phyloP scores from a whole-genome alignment of 2,888 invertebrate species.

The Bombylius discolor region DNA sequence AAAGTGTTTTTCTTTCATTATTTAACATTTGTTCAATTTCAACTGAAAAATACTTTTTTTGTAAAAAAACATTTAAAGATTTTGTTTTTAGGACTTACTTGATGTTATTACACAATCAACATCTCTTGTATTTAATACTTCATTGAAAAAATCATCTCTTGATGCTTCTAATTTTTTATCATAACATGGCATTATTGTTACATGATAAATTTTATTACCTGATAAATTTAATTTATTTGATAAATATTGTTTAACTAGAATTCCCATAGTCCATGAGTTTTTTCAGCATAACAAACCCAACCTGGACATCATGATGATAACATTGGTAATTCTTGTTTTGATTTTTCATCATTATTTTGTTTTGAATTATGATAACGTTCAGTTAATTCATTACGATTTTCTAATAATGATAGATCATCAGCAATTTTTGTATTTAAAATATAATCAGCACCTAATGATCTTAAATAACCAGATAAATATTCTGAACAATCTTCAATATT shows the following conservation, averaged over 20 bases:
- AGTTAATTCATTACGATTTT: constrained; percentile 77
- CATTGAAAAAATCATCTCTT: constrained; percentile 76
- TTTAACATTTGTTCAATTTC: constrained; percentile 82
- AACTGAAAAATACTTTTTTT: constrained; percentile 41
- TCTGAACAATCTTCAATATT: constrained; percentile 54
- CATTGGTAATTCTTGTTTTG: constrained; percentile 62
- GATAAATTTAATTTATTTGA: constrained; percentile 37
- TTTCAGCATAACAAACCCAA: constrained; percentile 99
- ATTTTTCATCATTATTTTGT: constrained; percentile 1
- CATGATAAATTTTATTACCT: constrained; percentile 64
- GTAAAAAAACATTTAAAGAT: not conserved
- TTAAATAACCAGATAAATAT: constrained; percentile 63
- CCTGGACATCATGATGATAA: constrained; percentile 94
- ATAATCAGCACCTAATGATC: constrained; percentile 68
- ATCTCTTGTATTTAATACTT: constrained; percentile 61
- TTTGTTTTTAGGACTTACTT: constrained; percentile 44
- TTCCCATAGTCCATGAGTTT: constrained; percentile 71
- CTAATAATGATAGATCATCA: constrained; percentile 75
- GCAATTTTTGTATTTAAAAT: constrained; percentile 83
- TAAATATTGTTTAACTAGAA: constrained; percentile 30
- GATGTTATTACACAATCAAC: constrained; percentile 97
- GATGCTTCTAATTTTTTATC: constrained; percentile 98
- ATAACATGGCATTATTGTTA: constrained; percentile 96
- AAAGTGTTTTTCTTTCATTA: constrained; percentile 43
- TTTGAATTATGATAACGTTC: constrained; percentile 47